Conservation (phyloP, 2,888 invertebrate genomes). For the Cheilosia variabilis region DNA sequence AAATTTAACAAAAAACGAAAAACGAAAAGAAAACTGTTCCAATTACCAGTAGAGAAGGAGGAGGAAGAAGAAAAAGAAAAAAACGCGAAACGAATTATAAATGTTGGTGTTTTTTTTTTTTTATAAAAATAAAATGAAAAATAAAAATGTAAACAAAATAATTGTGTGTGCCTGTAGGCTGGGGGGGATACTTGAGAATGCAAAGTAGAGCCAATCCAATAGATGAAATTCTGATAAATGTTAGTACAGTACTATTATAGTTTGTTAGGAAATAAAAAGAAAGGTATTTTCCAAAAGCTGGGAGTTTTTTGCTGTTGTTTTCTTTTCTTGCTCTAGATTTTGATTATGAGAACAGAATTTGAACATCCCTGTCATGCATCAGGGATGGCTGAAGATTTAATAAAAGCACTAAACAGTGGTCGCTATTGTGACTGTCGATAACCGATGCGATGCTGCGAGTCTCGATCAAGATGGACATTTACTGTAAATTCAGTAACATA, state of each 20-base stretch:
- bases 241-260: slow-evolving; percentile 69
- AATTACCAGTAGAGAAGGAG: slow-evolving; percentile 32
- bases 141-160: slow-evolving; percentile 6
- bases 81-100: slow-evolving; percentile 18
- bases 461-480: too few species aligned
- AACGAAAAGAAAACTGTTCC: slow-evolving; percentile 18
- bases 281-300: slow-evolving; percentile 60
- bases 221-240: slow-evolving; percentile 68
- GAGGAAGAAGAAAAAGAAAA: background rate
- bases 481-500: too few species aligned
- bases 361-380: too few species aligned
- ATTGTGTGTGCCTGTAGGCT: slow-evolving; percentile 60
- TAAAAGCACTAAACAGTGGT: too few species aligned
- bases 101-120: slow-evolving; percentile 28
- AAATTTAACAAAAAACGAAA: slow-evolving; percentile 1
- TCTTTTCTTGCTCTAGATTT: background rate
- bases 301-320: background rate
- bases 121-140: slow-evolving; percentile 1
- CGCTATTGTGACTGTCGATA: too few species aligned
- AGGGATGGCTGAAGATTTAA: too few species aligned
- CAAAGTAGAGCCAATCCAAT: slow-evolving; percentile 61
- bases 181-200: slow-evolving; percentile 56
- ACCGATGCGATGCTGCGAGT: too few species aligned
- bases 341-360: too few species aligned
- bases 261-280: slow-evolving; percentile 70